Percentiles rank a stretch among this genome's conserved stretches.
phyloP scores from a whole-genome alignment of 2,797 vertebrate genomes.

The Pseudopleuronectes americanus region DNA sequence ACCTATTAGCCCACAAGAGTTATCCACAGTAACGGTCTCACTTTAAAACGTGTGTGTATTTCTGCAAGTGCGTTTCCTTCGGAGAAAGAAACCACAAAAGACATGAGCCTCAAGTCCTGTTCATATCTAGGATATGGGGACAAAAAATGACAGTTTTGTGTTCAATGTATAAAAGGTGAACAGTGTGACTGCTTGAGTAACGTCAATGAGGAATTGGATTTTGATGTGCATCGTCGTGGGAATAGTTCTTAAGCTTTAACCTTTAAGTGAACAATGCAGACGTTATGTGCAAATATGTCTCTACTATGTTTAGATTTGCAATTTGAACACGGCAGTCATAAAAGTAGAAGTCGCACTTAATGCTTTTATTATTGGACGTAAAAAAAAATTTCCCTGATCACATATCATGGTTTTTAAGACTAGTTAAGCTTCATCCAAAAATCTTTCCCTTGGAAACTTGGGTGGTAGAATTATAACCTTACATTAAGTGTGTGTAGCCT shows the following conservation, averaged over 20 bases:
- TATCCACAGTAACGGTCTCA: slow-evolving; percentile 9
- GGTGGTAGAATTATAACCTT: too few relatives aligned
- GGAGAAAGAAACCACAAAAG: slow-evolving; percentile 1
- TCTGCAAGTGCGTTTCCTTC: slow-evolving; percentile 7
- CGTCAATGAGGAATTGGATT: not conserved
- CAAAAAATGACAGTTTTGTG: not conserved
- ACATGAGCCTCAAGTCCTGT: not conserved
- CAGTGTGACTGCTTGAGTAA: not conserved
- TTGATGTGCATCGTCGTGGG: not conserved
- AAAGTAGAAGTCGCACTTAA: not conserved
- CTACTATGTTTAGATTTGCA: not conserved
- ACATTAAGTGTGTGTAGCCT: too few relatives aligned
- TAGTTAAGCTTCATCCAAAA: too few relatives aligned
- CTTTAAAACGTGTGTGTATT: not conserved
- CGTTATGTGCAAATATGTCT: not conserved
- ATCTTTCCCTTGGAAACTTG: too few relatives aligned
- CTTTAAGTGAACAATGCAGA: not conserved
- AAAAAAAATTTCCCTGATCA: too few relatives aligned
- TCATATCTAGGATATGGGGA: not conserved
- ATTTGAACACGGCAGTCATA: not conserved
- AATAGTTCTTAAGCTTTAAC: not conserved
- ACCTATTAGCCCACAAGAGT: slow-evolving; percentile 34
- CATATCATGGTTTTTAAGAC: too few relatives aligned
- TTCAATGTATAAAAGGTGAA: not conserved
- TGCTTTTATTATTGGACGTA: too few relatives aligned